Evolutionary conservation across 2,113 vertebrate genomes (phyloP).

Genomic region (Puffinus mauretanicus): DNA sequence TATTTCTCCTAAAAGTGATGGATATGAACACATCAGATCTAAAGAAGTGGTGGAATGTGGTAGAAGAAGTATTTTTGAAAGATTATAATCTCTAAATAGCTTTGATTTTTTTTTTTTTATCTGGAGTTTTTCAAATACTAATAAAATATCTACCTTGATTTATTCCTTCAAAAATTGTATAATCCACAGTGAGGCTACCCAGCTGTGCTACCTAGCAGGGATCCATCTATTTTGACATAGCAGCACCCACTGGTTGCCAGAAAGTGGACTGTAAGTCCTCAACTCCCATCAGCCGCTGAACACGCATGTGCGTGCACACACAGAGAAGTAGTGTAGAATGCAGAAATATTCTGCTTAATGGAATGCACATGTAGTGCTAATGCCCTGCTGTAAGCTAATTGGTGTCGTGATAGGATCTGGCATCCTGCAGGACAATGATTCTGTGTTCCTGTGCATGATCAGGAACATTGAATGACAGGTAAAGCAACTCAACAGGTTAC

Average conservation of each 20-base stretch:
- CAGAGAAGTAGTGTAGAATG: not conserved
- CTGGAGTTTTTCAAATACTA: not conserved
- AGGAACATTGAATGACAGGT: not conserved
- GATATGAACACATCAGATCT: not conserved
- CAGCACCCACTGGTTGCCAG: not conserved
- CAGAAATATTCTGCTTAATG: not conserved
- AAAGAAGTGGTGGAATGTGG: not conserved
- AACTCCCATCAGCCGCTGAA: not conserved
- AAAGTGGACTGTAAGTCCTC: not conserved
- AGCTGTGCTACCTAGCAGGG: not conserved
- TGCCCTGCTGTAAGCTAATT: not conserved
- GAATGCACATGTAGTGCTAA: not conserved
- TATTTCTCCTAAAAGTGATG: not conserved
- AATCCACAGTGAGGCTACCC: not conserved
- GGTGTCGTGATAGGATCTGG: not conserved
- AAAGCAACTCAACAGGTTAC: not conserved
- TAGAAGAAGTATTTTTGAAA: not conserved
- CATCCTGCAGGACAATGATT: not conserved
- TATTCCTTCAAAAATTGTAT: not conserved
- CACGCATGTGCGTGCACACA: accelerated
- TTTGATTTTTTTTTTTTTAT: not conserved
- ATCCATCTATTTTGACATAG: not conserved
- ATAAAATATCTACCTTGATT: not conserved
- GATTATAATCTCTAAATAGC: not conserved
- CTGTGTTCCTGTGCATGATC: not conserved